Evolutionary conservation across 2,888 invertebrate genomes (phyloP), one percentile per base, ranked within the genome.

Genomic region (Lysandra bellargus): DNA sequence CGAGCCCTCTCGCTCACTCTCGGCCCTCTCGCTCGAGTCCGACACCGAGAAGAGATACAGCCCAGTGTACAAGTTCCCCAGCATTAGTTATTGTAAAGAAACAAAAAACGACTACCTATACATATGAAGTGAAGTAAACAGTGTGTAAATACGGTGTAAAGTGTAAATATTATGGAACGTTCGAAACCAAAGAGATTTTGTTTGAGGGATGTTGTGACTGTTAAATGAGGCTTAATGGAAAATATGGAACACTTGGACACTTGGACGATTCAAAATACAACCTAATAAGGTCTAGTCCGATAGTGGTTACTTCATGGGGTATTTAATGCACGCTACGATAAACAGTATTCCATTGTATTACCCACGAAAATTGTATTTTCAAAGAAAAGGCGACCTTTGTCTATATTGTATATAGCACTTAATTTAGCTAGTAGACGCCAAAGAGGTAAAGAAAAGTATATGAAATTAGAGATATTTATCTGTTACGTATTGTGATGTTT

Each of bases 351-450:
- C 78, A 53, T 81, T 78, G 77, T 23, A 40, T 80, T 82, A 82
- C 78, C 72, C 81, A 80, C 80, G 78, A 78, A 80, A 82, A 83
- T 83, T 82, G 80, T 81, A 82, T 79, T 80, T 81, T 79, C 74
- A 53, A 81, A 79, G 78, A 78, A 82, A 82, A 83, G 69, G 78
- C 78, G 77, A 78, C 78, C 82, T 80, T 80, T 79, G 78, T 80
- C 79, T 78, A 81, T 73, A 79, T 82, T 84, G 83, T 84, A 83
- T 82, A 85, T 85, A 85, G 79, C 81, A 79, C 82, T 79, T 83
- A 81, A 82, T 53, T 90, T 93, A 94, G 94, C 94, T 94, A 94
- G 94, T 94, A 93, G 91, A 94, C 88, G 94, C 94, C 94, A 94
- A 94, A 94, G 94, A 94, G 91, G 94, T 79, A 90, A 88, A 89